Evolutionary conservation across 2,797 vertebrate genomes (phyloP), one percentile per base, ranked within the genome.

Genomic region (Sebastes jordani): DNA sequence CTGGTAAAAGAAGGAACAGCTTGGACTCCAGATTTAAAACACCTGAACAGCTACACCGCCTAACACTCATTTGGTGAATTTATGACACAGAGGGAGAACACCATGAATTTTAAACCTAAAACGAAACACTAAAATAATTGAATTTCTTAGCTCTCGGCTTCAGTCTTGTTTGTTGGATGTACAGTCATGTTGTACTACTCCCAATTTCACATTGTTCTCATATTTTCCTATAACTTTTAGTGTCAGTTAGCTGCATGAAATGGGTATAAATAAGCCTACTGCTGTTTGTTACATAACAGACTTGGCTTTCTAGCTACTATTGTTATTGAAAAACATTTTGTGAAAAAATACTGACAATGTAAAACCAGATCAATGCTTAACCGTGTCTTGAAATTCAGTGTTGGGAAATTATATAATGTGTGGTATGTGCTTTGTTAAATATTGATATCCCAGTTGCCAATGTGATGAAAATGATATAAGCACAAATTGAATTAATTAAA

Each of bases 1-100:
- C 56, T 74, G 66, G 66, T 72, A 52, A 64, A 80, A 46, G 27
- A 78, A 62, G 29, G 10, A 89, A 72, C 67, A 87, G 77, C 71
- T 77, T 76, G 42, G 83, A 68, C 67, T 78, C 34, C 30, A 74
- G 54, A 22, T 64, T 71, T 46, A 63, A 34, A 56, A 69, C 55
- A 69, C 65, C 58, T 81, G 66, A 78, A 60, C 49, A 63, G 52
- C 59, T 30, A 22, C 11, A 27, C 72, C 6, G 42, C 34, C 52
- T 52, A 25, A 42, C 30, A 20, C 58, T 75, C 54, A 56, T 74
- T 42, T 58, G n/a, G 11, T 22, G 16, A 61, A 64, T 78, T 76
- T 61, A 34, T 64, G 16, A 36, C 22, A 34, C 7, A 36, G 7
- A 49, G 6, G 18, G 29, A 20, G 4, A 55, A 52, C 7, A 55